Conservation (phyloP, 1,140 invertebrate genomes). For the Hyles euphorbiae region DNA sequence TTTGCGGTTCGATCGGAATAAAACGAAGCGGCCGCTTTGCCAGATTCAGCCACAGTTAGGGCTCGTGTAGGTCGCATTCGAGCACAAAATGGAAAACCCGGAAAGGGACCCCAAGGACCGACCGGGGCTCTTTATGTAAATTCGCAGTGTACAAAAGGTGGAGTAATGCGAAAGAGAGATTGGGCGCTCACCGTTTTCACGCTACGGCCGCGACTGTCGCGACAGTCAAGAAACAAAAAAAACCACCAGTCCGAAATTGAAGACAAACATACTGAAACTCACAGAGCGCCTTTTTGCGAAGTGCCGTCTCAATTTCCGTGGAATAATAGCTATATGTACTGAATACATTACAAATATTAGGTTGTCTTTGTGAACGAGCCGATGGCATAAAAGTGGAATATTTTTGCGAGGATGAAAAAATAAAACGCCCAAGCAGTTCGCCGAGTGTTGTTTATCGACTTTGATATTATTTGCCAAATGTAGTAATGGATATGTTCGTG, state of each 20-base stretch:
- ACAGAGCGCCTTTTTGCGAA: constrained; percentile 10
- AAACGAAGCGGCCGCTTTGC: constrained; percentile 41
- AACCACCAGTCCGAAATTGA: constrained; percentile 30
- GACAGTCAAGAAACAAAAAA: constrained; percentile 34
- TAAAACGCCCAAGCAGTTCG: background rate
- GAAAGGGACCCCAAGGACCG: constrained; percentile 58
- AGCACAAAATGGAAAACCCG: constrained; percentile 58
- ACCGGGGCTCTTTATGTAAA: constrained; percentile 57
- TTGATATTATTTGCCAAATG: no score
- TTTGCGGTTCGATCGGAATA: constrained; percentile 45
- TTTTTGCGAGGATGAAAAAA: background rate
- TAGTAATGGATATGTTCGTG: no score
- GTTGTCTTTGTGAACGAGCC: background rate
- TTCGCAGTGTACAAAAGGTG: constrained; percentile 54
- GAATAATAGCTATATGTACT: constrained; percentile 10
- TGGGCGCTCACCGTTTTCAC: constrained; percentile 44
- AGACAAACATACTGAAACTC: constrained; percentile 30
- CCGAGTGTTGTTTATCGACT: background rate
- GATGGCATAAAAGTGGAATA: background rate
- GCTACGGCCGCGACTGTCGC: constrained; percentile 24
- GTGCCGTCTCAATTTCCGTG: constrained; percentile 10
- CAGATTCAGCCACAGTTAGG: constrained; percentile 42
- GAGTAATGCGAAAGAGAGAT: constrained; percentile 56
- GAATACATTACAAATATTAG: constrained; percentile 9
- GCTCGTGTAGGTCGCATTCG: constrained; percentile 36